phyloP scores from a whole-genome alignment of 2,888 invertebrate species.

The Aphelenchoides bicaudatus region DNA sequence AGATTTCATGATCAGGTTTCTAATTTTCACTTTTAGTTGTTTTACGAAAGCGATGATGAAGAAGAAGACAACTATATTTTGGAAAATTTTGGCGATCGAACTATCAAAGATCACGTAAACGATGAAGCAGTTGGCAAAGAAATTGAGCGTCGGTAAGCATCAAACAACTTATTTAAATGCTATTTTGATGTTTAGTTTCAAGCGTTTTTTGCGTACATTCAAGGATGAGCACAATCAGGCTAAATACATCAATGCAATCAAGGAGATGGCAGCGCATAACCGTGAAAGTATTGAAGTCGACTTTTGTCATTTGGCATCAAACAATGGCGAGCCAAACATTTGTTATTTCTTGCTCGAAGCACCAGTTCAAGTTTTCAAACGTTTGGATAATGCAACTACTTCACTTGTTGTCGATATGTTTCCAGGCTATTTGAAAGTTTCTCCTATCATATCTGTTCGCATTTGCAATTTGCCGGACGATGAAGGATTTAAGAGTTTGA shows the following conservation, averaged over 20 bases:
- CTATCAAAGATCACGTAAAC: constrained; percentile 87
- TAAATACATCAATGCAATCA: constrained; percentile 52
- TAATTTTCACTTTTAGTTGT: constrained; percentile 33
- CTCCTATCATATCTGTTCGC: constrained; percentile 80
- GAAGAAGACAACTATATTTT: constrained; percentile 70
- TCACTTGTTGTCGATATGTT: constrained; percentile 84
- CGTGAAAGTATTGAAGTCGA: constrained; percentile 82
- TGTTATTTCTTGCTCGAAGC: constrained; percentile 97
- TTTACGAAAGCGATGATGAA: constrained; percentile 48
- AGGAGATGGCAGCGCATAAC: constrained; percentile 64
- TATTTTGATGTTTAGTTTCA: constrained; percentile 32
- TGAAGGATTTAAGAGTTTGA: constrained; percentile 67
- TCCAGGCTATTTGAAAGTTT: constrained; percentile 90
- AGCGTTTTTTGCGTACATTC: constrained; percentile 47
- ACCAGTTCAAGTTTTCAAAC: constrained; percentile 66
- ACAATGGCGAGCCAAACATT: constrained; percentile 77
- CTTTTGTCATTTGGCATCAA: constrained; percentile 81
- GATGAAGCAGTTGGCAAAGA: constrained; percentile 92
- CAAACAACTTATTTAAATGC: not conserved
- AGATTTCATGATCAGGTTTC: constrained; percentile 8
- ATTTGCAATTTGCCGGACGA: constrained; percentile 90
- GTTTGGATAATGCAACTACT: constrained; percentile 63
- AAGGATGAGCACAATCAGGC: constrained; percentile 39
- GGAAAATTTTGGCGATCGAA: constrained; percentile 92
- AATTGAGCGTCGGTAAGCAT: constrained; percentile 76